Percentiles rank a stretch among this genome's conserved stretches.
phyloP scores from a whole-genome alignment of 2,113 vertebrate genomes.

The Isichthys henryi region DNA sequence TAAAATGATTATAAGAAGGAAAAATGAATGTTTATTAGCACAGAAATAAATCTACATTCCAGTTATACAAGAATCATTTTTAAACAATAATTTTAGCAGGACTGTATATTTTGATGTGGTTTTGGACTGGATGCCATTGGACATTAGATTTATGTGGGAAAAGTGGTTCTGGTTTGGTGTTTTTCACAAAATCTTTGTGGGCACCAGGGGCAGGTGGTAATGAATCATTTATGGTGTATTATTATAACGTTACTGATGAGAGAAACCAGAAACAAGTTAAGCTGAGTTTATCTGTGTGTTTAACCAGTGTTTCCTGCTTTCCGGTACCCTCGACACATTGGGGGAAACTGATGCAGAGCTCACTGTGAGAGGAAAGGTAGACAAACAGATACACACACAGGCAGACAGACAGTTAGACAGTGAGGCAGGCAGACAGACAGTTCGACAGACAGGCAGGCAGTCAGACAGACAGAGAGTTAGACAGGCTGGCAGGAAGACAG shows the following conservation, averaged over 20 bases:
- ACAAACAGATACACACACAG: background rate
- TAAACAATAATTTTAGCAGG: background rate
- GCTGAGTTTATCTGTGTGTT: background rate
- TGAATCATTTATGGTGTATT: background rate
- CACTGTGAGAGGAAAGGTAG: background rate
- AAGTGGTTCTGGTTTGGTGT: slow-evolving; percentile 4
- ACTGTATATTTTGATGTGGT: slow-evolving; percentile 13
- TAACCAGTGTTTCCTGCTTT: background rate
- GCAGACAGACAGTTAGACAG: background rate
- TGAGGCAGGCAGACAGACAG: no score
- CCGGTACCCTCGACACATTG: background rate
- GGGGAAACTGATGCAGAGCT: background rate
- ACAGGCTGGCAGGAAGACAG: no score
- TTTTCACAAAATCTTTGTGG: slow-evolving; percentile 9
- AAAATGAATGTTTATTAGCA: slow-evolving; percentile 26
- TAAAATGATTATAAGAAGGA: slow-evolving; percentile 2
- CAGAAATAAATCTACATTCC: slow-evolving; percentile 6
- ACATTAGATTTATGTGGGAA: slow-evolving; percentile 9
- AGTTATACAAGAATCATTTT: background rate
- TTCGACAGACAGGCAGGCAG: no score
- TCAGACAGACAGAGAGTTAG: no score
- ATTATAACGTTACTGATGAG: background rate
- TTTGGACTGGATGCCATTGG: slow-evolving; percentile 16
- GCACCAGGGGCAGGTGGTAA: background rate
- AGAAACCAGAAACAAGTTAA: background rate